Conservation (phyloP, 2,888 invertebrate genomes). For the Parnassius orleans region DNA sequence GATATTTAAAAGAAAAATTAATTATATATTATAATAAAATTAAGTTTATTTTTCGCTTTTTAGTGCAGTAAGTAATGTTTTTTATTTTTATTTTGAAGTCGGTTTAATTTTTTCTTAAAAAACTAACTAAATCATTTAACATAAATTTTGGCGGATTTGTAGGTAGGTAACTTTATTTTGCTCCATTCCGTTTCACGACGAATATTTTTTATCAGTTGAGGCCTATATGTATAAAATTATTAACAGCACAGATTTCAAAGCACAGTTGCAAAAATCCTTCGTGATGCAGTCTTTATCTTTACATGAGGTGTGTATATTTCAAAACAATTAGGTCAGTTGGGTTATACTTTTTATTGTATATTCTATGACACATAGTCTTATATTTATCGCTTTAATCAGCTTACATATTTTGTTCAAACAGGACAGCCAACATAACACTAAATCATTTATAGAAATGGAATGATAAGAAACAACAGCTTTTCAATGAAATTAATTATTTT, state of each 20-base stretch:
- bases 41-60: no score
- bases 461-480: no score
- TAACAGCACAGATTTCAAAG: slow-evolving; percentile 8
- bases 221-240: slow-evolving; percentile 8
- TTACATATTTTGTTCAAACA: slow-evolving; percentile 21
- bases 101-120: no score
- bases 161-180: no score
- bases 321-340: slow-evolving; percentile 25
- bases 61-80: no score
- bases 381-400: slow-evolving; percentile 23
- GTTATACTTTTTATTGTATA: slow-evolving; percentile 24
- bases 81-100: no score
- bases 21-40: no score
- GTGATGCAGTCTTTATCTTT: slow-evolving; percentile 19
- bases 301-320: slow-evolving; percentile 13
- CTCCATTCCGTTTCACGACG: not conserved
- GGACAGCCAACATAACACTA: slow-evolving; percentile 51
- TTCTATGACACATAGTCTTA: slow-evolving; percentile 17
- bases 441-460: slow-evolving; percentile 40
- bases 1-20: no score
- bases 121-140: no score
- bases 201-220: slow-evolving; percentile 2
- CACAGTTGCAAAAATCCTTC: slow-evolving; percentile 13
- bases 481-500: no score
- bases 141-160: no score